A percentile compares a stretch with the other conserved stretches of the same genome.
Evolutionary conservation across 37 sponge, comb jelly and placozoan species (phyloP).

Genomic region (Aphrocallistes beatrix): DNA sequence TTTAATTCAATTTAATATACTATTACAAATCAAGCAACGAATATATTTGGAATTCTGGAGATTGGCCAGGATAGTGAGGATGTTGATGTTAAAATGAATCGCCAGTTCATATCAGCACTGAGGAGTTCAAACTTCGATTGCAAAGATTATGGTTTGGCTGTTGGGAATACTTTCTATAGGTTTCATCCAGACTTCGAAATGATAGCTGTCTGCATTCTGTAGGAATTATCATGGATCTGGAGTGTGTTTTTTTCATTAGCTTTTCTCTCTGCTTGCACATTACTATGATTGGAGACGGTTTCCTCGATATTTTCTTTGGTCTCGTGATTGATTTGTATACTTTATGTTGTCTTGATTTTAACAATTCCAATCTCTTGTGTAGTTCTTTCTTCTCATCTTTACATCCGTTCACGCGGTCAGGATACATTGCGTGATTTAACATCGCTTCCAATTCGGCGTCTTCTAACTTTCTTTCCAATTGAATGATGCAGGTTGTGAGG

Average conservation of each 20-base stretch:
- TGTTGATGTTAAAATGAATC: too few relatives aligned
- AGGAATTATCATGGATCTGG: background rate
- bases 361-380: background rate
- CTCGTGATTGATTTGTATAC: background rate
- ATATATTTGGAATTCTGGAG: too few relatives aligned
- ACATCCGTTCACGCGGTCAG: background rate
- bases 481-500: background rate
- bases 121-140: too few relatives aligned
- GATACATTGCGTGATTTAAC: conserved; percentile 6
- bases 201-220: conserved; percentile 7
- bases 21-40: too few relatives aligned
- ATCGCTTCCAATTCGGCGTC: background rate
- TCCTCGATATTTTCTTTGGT: background rate
- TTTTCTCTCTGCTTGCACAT: background rate
- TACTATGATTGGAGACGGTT: background rate
- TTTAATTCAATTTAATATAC: too few relatives aligned
- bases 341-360: background rate
- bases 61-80: too few relatives aligned
- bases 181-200: background rate
- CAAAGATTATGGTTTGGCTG: background rate
- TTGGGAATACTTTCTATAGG: background rate
- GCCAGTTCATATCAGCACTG: too few relatives aligned
- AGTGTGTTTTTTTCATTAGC: background rate
- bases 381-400: background rate
- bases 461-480: background rate